phyloP scores from a whole-genome alignment of 2,888 invertebrate genomes.

The Acleris emargana region DNA sequence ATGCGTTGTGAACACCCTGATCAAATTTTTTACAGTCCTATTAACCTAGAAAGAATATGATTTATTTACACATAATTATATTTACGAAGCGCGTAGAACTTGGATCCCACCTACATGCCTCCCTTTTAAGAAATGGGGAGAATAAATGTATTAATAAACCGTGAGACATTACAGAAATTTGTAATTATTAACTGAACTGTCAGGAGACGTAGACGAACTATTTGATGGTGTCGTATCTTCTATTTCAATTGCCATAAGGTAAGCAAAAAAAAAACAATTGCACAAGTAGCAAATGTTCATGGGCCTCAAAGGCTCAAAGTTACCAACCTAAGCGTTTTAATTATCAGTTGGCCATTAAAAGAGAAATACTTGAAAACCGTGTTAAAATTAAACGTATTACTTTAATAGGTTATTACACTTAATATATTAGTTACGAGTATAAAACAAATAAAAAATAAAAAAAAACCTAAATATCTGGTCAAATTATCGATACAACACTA shows the following conservation, averaged over 20 bases:
- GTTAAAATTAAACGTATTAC: too few relatives aligned
- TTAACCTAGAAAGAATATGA: slow-evolving; percentile 80
- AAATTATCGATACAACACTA: slow-evolving; percentile 2
- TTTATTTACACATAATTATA: slow-evolving; percentile 76
- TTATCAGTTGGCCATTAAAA: too few relatives aligned
- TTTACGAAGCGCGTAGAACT: slow-evolving; percentile 72
- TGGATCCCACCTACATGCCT: slow-evolving; percentile 63
- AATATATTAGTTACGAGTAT: too few relatives aligned
- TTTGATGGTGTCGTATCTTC: slow-evolving; percentile 34
- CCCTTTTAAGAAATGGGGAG: slow-evolving; percentile 61
- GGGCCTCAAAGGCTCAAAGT: too few relatives aligned
- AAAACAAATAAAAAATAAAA: slow-evolving; percentile 1
- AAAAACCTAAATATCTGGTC: background rate
- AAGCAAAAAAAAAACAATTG: too few relatives aligned
- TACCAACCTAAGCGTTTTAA: too few relatives aligned
- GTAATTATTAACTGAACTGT: slow-evolving; percentile 46
- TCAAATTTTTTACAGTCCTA: slow-evolving; percentile 81
- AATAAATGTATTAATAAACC: slow-evolving; percentile 38
- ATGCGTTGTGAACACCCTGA: slow-evolving; percentile 25
- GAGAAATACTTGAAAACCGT: too few relatives aligned
- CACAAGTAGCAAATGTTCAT: too few relatives aligned
- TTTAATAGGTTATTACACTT: too few relatives aligned
- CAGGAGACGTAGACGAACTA: slow-evolving; percentile 38
- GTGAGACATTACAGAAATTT: slow-evolving; percentile 48
- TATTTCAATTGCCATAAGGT: too few relatives aligned